phyloP scores from a whole-genome alignment of 2,797 vertebrate species.

The Muscicapa comitata region DNA sequence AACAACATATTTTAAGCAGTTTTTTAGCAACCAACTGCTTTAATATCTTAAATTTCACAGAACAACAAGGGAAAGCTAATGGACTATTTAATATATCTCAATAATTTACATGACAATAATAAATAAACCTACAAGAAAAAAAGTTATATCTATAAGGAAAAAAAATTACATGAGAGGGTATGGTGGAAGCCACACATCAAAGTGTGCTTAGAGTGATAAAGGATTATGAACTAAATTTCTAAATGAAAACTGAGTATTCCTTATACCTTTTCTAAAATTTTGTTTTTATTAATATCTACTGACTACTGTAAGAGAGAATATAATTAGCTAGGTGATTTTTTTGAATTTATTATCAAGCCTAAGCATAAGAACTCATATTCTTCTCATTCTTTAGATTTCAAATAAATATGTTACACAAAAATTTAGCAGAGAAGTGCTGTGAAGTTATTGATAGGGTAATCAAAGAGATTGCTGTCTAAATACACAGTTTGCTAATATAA shows the following conservation, averaged over 20 bases:
- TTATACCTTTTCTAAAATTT: accelerated
- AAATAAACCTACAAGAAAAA: neutral
- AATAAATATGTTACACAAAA: neutral
- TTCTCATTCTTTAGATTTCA: neutral
- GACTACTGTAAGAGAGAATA: neutral
- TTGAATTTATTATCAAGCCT: neutral
- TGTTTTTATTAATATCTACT: neutral
- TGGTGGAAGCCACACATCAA: neutral
- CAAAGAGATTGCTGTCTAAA: neutral
- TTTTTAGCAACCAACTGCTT: neutral
- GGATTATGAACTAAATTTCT: neutral
- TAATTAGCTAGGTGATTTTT: neutral
- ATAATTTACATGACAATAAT: neutral
- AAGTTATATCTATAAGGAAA: neutral
- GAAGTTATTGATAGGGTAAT: neutral
- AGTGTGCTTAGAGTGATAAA: neutral
- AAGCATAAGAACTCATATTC: neutral
- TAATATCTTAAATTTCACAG: neutral
- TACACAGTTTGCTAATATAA: neutral
- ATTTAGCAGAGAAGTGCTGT: neutral
- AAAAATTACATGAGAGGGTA: neutral
- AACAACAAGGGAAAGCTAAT: neutral
- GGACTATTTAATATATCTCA: neutral
- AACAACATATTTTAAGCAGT: neutral
- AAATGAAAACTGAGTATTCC: neutral